Base-by-base conservation (phyloP, 2,113 vertebrate genomes). In the Pterophyllum scalare region DNA sequence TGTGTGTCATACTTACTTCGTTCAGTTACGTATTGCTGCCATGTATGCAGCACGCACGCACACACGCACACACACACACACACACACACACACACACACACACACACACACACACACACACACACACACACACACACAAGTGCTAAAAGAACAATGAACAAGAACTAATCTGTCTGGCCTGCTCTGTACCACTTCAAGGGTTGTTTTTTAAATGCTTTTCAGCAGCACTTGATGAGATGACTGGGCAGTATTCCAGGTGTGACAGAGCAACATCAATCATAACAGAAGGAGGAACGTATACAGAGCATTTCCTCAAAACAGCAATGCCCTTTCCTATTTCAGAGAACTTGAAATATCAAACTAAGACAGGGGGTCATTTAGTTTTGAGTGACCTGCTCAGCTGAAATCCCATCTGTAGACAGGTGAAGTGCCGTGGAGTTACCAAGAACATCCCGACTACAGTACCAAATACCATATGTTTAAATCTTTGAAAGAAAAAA, bases 241-340 rank as follows among this genome's bases (percentile, higher is more conserved):
- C 46, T 54, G 67, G 67, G 46, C 67, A 72, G 52, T 54, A 31
- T 26, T 72, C 46, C 67, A 54, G 67, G 19, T 72, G 46, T 72
- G 67, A 72, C 46, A 54, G 46, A 72, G n/a, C 67, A 72, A 33
- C 67, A 72, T 72, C 67, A 72, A 72, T 72, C 67, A 72, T 72
- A 72, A 9, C 46, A 52, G 67, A 72, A 54, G 67, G 19, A 72
- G 67, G 67, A 54, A 54, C 26, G 13, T 72, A 54, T 28, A 72
- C 19, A 2, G 46, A 72, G 67, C 19, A n/a, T 33, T 54, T 72
- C 6, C 46, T 72, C 19, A 33, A 72, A 72, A 72, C n/a, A 72
- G 46, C 67, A 54, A 14, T 72, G 67, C 67, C 46, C 67, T 54
- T 72, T 72, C 26, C 46, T 12, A 31, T 54, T 72, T 72, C 20